Percentiles rank a stretch among this genome's conserved stretches.
Conservation (phyloP, 2,888 invertebrate species). For the Polyploca ridens region DNA sequence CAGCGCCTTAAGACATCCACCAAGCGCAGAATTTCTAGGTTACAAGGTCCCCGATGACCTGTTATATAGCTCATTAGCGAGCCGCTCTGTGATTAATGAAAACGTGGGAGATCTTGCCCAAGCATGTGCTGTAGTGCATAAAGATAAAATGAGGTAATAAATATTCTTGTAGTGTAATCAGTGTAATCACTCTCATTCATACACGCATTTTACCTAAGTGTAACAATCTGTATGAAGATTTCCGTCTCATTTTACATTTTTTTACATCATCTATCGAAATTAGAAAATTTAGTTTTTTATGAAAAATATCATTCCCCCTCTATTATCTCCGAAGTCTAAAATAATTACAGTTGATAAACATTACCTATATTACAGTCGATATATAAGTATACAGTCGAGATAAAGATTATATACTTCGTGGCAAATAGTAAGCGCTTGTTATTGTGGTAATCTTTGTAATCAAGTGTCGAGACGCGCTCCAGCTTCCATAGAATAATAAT, state of each 20-base stretch:
- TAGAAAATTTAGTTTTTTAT: too few species aligned
- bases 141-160: background rate
- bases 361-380: too few species aligned
- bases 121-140: background rate
- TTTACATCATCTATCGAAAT: background rate
- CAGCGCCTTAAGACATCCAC: conserved; percentile 33
- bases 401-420: background rate
- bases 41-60: conserved; percentile 46
- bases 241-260: background rate
- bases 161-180: background rate
- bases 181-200: background rate
- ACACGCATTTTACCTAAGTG: background rate
- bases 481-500: conserved; percentile 46
- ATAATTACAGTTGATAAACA: too few species aligned
- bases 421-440: background rate
- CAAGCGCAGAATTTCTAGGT: conserved; percentile 44
- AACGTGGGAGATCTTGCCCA: conserved; percentile 24
- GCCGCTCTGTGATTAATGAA: conserved; percentile 37
- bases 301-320: too few species aligned
- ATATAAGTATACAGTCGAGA: background rate
- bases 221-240: background rate
- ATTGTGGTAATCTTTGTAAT: conserved; percentile 44
- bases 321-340: too few species aligned
- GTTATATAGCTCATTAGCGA: conserved; percentile 43
- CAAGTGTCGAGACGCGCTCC: conserved; percentile 27